Conservation (phyloP, 2,888 invertebrate genomes). For the Tenthredo mesomela region DNA sequence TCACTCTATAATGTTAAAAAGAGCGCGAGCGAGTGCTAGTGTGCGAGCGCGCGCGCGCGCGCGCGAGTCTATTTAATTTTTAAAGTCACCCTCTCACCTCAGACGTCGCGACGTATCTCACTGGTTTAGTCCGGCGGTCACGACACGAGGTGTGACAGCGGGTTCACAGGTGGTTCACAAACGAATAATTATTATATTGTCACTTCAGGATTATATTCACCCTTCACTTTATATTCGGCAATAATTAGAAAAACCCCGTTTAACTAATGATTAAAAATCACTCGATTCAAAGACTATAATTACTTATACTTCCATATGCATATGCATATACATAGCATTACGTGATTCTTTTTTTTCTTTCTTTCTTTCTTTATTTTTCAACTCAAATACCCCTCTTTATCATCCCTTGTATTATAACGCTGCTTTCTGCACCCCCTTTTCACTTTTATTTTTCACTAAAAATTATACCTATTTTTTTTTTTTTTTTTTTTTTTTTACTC, state of each 20-base stretch:
- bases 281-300: not conserved
- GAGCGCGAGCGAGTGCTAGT: too few relatives aligned
- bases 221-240: conserved; percentile 4
- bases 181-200: conserved; percentile 18
- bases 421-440: not conserved
- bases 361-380: not conserved
- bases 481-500: not conserved
- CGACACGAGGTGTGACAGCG: conserved; percentile 23
- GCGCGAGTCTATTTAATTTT: conserved; percentile 12
- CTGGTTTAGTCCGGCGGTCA: conserved; percentile 6
- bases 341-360: not conserved
- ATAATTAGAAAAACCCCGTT: not conserved
- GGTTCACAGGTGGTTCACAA: conserved; percentile 28
- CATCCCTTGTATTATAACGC: not conserved
- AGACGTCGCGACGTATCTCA: not conserved
- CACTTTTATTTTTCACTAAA: not conserved
- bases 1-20: conserved; percentile 6
- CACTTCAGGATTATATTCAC: not conserved
- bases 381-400: not conserved
- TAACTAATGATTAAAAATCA: not conserved
- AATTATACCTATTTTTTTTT: not conserved
- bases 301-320: not conserved
- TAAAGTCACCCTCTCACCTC: conserved; percentile 12
- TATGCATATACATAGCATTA: not conserved
- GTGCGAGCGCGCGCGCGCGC: conserved; percentile 3